These are phyloP conservation scores for Brachionus manjavacas DNA, from an alignment of 1,140 invertebrate species.

Conservation along the genomic window DNA sequence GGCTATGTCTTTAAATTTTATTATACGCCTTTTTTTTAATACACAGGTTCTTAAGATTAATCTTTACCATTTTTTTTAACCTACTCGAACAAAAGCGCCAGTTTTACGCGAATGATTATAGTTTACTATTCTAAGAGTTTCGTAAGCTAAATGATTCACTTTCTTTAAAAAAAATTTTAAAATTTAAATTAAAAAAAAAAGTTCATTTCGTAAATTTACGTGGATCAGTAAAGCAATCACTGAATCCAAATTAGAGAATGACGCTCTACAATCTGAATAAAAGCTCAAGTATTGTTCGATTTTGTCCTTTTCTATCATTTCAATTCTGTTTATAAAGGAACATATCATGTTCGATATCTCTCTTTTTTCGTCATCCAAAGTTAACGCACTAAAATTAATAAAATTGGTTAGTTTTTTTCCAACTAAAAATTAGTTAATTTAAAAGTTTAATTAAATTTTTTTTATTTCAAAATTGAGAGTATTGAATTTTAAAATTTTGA, in stretches of 20 bases:
- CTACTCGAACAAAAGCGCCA: conserved; percentile 70
- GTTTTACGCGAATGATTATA: conserved; percentile 75
- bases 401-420: background rate
- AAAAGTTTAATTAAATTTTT: too few species aligned
- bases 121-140: conserved; percentile 68
- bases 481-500: too few species aligned
- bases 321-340: conserved; percentile 71
- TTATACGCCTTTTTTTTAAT: too few species aligned
- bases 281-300: conserved; percentile 84
- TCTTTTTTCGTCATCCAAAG: conserved; percentile 82
- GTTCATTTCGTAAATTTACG: conserved; percentile 57
- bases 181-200: background rate
- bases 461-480: too few species aligned
- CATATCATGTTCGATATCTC: conserved; percentile 77
- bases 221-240: conserved; percentile 79
- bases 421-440: background rate
- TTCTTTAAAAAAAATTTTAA: conserved; percentile 59
- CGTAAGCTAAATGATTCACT: conserved; percentile 72
- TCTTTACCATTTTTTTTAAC: background rate
- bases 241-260: conserved; percentile 80
- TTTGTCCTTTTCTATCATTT: conserved; percentile 65
- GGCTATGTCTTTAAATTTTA: too few species aligned
- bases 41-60: too few species aligned
- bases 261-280: conserved; percentile 80
- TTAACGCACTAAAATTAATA: conserved; percentile 68